Base-by-base conservation (phyloP, 2,888 invertebrate genomes). In the Apotomis betuletana region DNA sequence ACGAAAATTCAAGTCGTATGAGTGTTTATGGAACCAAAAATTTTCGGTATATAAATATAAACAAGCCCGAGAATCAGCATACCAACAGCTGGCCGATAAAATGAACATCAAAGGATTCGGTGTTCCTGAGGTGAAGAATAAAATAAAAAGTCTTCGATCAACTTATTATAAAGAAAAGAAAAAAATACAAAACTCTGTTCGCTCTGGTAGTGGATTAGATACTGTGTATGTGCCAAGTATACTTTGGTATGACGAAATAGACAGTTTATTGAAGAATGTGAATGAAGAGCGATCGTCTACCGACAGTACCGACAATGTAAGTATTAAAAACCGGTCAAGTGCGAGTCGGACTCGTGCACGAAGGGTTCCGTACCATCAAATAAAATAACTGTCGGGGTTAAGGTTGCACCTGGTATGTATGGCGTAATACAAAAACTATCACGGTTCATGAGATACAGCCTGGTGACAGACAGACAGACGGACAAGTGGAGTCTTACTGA, bases 1-100 rank as follows among this genome's bases (percentile, higher is more conserved):
- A 57, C 69, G 73, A 67, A 67, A 62, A 67, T 74, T 70, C 70
- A 74, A 73, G 73, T 70, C 75, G 69, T 75, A 71, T 60, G 70
- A 59, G 71, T 71, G 71, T 72, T 70, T 74, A 68, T 74, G 70
- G 74, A 74, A 70, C 70, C 70, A 74, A 52, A 74, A 70, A 70
- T 74, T 70, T 67, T 67, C 54, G 70, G 70, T 70, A 70, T 70
- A 64, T 60, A 69, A 69, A 64, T 65, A 64, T 41, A 73, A 65
- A 73, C 64, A 59, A 64, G 65, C 69, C 46, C 69, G 46, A 69
- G 62, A 44, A 57, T 9, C 63, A 49, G 62, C 62, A 55, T 70
- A 62, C 58, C 54, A 70, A 61, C 61, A 67, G 65, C 65, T 74
- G 44, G 67, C 41, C 67, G 52, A 70, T 59, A n/a, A 51, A 51